These are phyloP conservation scores for Automeris io DNA, from an alignment of 2,888 invertebrate species.

Conservation along the genomic window DNA sequence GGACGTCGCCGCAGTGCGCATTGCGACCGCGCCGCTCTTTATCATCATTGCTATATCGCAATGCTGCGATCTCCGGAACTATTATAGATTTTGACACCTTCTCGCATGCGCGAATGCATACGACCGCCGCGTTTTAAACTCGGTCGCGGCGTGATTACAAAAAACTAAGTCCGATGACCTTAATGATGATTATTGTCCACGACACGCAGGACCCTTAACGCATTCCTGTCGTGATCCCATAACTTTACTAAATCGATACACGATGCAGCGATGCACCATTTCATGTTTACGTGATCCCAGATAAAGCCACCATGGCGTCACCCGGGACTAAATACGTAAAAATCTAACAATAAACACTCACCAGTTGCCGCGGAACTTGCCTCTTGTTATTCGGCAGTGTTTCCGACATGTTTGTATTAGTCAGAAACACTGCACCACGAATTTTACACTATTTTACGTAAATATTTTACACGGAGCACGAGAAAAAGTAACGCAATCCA, in stretches of 20 bases:
- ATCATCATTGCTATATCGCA: conserved; percentile 44
- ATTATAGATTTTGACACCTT: conserved; percentile 75
- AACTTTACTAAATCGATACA: conserved; percentile 70
- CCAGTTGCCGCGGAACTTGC: conserved; percentile 79
- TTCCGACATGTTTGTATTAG: conserved; percentile 75
- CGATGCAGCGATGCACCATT: conserved; percentile 77
- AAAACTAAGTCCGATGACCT: conserved; percentile 64
- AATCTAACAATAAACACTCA: conserved; percentile 75
- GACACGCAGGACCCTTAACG: conserved; percentile 28
- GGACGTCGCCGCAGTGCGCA: conserved; percentile 46
- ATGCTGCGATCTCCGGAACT: conserved; percentile 58
- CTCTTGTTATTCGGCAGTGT: conserved; percentile 77
- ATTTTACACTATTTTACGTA: conserved; percentile 76
- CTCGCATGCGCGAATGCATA: conserved; percentile 76
- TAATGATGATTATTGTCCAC: conserved; percentile 37
- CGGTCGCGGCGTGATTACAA: conserved; percentile 66
- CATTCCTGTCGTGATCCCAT: conserved; percentile 34
- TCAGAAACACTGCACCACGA: conserved; percentile 74
- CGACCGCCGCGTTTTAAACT: conserved; percentile 74
- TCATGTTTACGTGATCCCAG: conserved; percentile 81
- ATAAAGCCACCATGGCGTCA: conserved; percentile 81
- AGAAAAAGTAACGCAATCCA: conserved; percentile 77
- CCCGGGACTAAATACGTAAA: conserved; percentile 76
- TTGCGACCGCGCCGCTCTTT: conserved; percentile 39
- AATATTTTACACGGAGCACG: conserved; percentile 77